These are phyloP conservation scores for Eulemur rufifrons DNA, from an alignment of 2,113 vertebrate genomes.

Conservation along the genomic window DNA sequence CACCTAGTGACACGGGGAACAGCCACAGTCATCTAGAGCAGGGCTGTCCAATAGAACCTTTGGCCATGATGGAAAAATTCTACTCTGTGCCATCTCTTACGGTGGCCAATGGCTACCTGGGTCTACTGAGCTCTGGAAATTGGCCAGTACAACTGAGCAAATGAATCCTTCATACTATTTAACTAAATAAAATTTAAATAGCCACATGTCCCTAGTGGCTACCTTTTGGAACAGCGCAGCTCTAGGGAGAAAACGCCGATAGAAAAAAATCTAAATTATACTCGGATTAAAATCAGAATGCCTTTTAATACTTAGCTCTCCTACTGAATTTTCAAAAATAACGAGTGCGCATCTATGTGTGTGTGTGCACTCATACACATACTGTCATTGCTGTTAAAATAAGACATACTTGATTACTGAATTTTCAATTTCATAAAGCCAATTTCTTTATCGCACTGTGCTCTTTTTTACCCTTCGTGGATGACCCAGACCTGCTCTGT, in stretches of 20 bases:
- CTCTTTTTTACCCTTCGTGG: background rate
- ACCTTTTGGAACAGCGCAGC: background rate
- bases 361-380: background rate
- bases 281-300: background rate
- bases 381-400: background rate
- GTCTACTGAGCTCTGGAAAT: background rate
- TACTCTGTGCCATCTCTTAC: background rate
- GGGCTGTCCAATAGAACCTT: background rate
- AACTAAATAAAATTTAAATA: slow-evolving; percentile 23
- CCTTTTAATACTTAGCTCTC: slow-evolving; percentile 22
- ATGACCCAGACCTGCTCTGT: background rate
- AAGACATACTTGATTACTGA: background rate
- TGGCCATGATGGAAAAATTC: background rate
- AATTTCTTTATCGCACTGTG: background rate
- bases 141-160: background rate
- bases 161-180: background rate
- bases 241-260: background rate
- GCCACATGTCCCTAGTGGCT: background rate
- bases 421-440: background rate
- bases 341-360: background rate
- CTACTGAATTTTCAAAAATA: slow-evolving; percentile 20
- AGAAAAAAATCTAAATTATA: background rate
- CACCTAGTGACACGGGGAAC: background rate
- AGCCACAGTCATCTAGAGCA: background rate
- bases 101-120: background rate